Evolutionary conservation across 2,113 vertebrate species (phyloP).

Genomic region (Pteruthius melanotis): DNA sequence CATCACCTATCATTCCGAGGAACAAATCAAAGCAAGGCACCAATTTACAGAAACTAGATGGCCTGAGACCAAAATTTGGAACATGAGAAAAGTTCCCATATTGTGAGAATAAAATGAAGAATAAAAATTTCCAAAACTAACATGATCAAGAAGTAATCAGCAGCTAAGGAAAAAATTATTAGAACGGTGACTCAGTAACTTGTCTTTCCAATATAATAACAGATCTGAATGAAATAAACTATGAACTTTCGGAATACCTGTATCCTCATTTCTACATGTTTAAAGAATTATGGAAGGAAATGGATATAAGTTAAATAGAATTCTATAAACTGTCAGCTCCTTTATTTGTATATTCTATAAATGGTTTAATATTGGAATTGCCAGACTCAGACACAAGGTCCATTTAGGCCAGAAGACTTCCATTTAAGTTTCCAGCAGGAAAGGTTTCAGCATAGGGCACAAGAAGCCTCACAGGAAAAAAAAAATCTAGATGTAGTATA

Average conservation of each 20-base stretch:
- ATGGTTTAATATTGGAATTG: neutral
- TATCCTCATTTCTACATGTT: neutral
- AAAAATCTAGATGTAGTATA: neutral
- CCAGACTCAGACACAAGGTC: neutral
- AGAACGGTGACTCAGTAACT: neutral
- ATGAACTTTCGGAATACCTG: neutral
- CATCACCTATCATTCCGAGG: accelerated
- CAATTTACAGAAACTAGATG: neutral
- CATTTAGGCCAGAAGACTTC: neutral
- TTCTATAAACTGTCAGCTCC: neutral
- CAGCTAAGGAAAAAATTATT: neutral
- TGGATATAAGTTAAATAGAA: neutral
- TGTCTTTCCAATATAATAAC: neutral
- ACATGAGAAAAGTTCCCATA: neutral
- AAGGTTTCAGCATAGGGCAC: neutral
- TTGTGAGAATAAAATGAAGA: neutral
- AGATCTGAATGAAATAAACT: neutral
- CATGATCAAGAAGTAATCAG: neutral
- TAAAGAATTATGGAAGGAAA: neutral
- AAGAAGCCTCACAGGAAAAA: neutral
- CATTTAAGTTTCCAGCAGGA: neutral
- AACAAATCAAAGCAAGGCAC: neutral
- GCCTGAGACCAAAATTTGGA: neutral
- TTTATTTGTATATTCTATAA: neutral
- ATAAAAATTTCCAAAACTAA: neutral